Conservation (phyloP, 1,140 invertebrate species). For the Drosophila ironensis region DNA sequence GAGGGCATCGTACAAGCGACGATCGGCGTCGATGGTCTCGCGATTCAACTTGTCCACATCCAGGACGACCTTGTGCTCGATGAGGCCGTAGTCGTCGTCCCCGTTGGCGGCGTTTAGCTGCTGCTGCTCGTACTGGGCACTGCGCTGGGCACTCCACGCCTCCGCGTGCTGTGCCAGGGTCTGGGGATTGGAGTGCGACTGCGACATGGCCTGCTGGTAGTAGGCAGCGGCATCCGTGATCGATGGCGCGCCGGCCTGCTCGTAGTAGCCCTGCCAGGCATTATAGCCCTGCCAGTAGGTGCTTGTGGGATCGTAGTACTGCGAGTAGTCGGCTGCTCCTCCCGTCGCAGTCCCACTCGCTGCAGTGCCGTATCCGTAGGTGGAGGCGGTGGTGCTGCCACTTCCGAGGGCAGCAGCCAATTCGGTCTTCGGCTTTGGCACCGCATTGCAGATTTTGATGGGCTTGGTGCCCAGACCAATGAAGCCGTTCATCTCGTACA, state of each 20-base stretch:
- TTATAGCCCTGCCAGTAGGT: slow-evolving; percentile 86
- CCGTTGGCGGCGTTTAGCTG: slow-evolving; percentile 47
- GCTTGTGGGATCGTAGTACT: slow-evolving; percentile 87
- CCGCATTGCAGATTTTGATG: slow-evolving; percentile 94
- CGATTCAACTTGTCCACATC: slow-evolving; percentile 89
- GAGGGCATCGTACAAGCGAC: slow-evolving; percentile 90
- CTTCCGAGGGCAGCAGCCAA: slow-evolving; percentile 72
- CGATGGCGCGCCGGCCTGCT: slow-evolving; percentile 78
- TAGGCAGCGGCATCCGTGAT: slow-evolving; percentile 78
- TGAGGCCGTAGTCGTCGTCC: slow-evolving; percentile 69
- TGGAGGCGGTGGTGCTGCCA: slow-evolving; percentile 21
- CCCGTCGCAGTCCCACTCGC: slow-evolving; percentile 48
- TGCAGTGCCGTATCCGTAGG: slow-evolving; percentile 70
- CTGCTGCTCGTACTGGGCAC: slow-evolving; percentile 73
- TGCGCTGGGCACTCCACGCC: slow-evolving; percentile 77
- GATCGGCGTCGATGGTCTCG: slow-evolving; percentile 88
- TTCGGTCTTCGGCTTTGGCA: slow-evolving; percentile 89
- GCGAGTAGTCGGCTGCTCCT: slow-evolving; percentile 84
- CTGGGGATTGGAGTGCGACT: slow-evolving; percentile 73
- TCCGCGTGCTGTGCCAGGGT: slow-evolving; percentile 75
- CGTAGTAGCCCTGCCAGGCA: slow-evolving; percentile 83
- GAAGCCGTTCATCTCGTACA: slow-evolving; percentile 94
- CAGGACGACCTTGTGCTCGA: slow-evolving; percentile 88
- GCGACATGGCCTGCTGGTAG: slow-evolving; percentile 74
- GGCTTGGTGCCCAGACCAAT: slow-evolving; percentile 91